Conservation (phyloP, 2,113 vertebrate genomes). For the Petrocephalus microphthalmus region DNA sequence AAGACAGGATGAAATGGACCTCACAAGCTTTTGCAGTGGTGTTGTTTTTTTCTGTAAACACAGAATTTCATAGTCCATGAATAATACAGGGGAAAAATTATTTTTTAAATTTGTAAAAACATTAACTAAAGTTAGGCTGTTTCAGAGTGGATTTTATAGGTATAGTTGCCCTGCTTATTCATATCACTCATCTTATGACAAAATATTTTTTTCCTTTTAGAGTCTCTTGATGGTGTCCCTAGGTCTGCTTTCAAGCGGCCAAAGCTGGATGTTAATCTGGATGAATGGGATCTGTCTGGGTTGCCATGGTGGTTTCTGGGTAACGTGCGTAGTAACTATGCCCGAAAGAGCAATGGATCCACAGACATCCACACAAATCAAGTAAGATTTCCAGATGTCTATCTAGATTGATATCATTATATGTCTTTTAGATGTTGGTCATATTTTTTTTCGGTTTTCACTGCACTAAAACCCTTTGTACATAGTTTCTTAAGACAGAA, state of each 20-base stretch:
- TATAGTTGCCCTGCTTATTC: neutral
- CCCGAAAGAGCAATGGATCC: conserved; percentile 82
- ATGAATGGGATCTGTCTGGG: conserved; percentile 91
- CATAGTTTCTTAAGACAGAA: too few relatives aligned
- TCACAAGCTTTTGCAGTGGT: neutral
- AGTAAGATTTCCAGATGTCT: conserved; percentile 58
- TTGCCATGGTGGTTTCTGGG: conserved; percentile 98
- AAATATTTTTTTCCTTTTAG: conserved; percentile 37
- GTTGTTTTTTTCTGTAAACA: neutral
- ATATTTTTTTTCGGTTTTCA: neutral
- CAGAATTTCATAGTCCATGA: neutral
- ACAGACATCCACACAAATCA: conserved; percentile 95
- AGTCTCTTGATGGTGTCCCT: conserved; percentile 61
- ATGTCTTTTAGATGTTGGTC: neutral
- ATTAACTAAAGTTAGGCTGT: neutral
- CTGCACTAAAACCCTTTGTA: neutral
- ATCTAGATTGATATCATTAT: neutral
- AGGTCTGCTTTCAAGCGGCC: conserved; percentile 71
- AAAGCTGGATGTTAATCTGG: conserved; percentile 79
- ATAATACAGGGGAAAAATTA: neutral
- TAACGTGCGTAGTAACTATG: conserved; percentile 84
- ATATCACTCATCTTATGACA: neutral
- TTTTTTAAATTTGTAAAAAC: neutral
- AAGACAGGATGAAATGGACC: neutral
- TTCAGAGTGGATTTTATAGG: neutral